Evolutionary conservation across 2,888 invertebrate genomes (phyloP).

Genomic region (Xestia rhomboidea): DNA sequence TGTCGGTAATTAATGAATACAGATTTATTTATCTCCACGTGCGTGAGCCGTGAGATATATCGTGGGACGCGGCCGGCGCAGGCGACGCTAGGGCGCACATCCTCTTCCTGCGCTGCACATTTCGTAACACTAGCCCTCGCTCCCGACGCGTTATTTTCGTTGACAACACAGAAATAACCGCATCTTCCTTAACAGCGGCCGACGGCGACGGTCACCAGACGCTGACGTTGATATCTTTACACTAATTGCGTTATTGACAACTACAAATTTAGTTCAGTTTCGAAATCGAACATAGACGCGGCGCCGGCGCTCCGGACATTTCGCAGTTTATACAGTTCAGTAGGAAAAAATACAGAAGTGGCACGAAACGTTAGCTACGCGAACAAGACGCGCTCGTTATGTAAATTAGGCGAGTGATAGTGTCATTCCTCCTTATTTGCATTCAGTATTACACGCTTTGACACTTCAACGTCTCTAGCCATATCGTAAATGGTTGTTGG

Average conservation of each 20-base stretch:
- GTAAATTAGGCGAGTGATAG: slow-evolving; percentile 75
- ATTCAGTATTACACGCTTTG: slow-evolving; percentile 75
- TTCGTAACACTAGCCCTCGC: slow-evolving; percentile 86
- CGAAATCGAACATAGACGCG: slow-evolving; percentile 71
- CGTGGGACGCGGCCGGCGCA: slow-evolving; percentile 40
- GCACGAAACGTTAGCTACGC: slow-evolving; percentile 48
- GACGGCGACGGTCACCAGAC: slow-evolving; percentile 83
- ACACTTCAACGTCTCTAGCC: slow-evolving; percentile 65
- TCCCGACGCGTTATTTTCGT: slow-evolving; percentile 86
- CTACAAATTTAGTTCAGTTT: slow-evolving; percentile 81
- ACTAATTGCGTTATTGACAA: slow-evolving; percentile 90
- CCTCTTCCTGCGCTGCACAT: slow-evolving; percentile 86
- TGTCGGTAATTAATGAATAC: slow-evolving; percentile 34
- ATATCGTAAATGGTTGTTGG: slow-evolving; percentile 47
- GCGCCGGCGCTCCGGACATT: slow-evolving; percentile 54
- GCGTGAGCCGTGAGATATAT: slow-evolving; percentile 32
- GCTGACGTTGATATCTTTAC: slow-evolving; percentile 89
- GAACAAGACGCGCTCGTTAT: slow-evolving; percentile 74
- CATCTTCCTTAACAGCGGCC: slow-evolving; percentile 84
- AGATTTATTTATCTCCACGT: slow-evolving; percentile 48
- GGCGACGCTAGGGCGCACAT: slow-evolving; percentile 77
- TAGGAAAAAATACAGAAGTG: slow-evolving; percentile 47
- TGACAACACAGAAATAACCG: slow-evolving; percentile 89
- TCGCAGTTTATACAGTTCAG: slow-evolving; percentile 30
- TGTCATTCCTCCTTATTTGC: slow-evolving; percentile 77